A percentile compares a stretch with the other conserved stretches of the same genome.
Evolutionary conservation across 1,140 invertebrate genomes (phyloP).

Genomic region (Philotrypesis tridentata): DNA sequence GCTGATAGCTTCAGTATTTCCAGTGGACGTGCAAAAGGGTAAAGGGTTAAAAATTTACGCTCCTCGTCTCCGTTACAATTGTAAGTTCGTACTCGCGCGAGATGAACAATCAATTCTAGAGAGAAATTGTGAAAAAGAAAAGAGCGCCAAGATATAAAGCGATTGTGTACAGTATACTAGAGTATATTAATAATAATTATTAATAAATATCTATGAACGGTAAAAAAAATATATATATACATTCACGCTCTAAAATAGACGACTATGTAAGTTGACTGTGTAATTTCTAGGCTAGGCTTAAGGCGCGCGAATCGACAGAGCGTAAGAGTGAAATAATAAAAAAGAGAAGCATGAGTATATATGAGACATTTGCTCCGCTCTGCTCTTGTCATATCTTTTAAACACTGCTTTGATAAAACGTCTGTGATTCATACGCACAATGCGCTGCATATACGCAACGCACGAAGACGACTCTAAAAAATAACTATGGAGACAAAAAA

Average conservation of each 20-base stretch:
- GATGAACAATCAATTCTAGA: slow-evolving; percentile 46
- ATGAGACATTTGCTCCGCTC: slow-evolving; percentile 49
- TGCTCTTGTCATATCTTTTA: slow-evolving; percentile 58
- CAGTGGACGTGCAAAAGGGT: slow-evolving; percentile 54
- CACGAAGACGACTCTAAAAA: slow-evolving; percentile 30
- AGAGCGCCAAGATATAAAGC: slow-evolving; percentile 66
- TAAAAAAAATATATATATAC: slow-evolving; percentile 58
- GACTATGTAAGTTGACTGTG: slow-evolving; percentile 54
- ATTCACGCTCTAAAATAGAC: slow-evolving; percentile 60
- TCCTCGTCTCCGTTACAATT: slow-evolving; percentile 44
- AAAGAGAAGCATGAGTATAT: slow-evolving; percentile 23
- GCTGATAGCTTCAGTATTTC: slow-evolving; percentile 56
- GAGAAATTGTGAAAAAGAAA: slow-evolving; percentile 53
- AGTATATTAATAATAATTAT: slow-evolving; percentile 69
- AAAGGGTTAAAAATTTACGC: slow-evolving; percentile 42
- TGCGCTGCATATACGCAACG: slow-evolving; percentile 39
- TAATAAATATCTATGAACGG: slow-evolving; percentile 65
- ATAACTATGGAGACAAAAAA: slow-evolving; percentile 16
- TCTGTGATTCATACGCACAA: slow-evolving; percentile 63
- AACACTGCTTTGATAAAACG: slow-evolving; percentile 56
- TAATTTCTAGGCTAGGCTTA: slow-evolving; percentile 61
- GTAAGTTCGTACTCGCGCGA: slow-evolving; percentile 52
- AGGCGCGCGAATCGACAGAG: slow-evolving; percentile 50
- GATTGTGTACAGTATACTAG: slow-evolving; percentile 72
- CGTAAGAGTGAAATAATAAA: slow-evolving; percentile 37